Conservation (phyloP, 2,888 invertebrate species). For the Orchesellides sinensis region DNA sequence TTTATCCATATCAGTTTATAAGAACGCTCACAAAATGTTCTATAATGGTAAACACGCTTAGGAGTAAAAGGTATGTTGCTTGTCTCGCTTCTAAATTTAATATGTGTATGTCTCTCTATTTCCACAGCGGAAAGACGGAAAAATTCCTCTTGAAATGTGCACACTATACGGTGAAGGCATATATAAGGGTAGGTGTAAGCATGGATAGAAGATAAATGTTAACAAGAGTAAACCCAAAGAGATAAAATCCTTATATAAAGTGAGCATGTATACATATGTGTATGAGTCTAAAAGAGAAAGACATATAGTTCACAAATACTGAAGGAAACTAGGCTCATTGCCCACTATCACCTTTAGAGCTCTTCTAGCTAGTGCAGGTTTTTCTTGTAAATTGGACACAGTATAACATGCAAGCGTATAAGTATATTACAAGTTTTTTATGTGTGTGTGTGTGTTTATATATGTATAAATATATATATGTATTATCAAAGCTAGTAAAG, state of each 20-base stretch:
- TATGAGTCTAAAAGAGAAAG: constrained; percentile 2
- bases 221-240: constrained; percentile 35
- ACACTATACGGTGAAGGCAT: no score
- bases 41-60: constrained; percentile 3
- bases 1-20: constrained; percentile 1
- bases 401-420: constrained; percentile 1
- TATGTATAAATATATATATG: no score
- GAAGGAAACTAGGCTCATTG: constrained; percentile 57
- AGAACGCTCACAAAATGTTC: not conserved
- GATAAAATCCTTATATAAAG: not conserved
- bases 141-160: constrained; percentile 31
- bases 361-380: constrained; percentile 29
- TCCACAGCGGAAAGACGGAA: not conserved
- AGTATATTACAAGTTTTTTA: not conserved
- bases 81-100: constrained; percentile 34
- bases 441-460: constrained; percentile 19
- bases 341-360: constrained; percentile 57
- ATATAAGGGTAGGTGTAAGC: constrained; percentile 14
- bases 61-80: constrained; percentile 22
- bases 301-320: constrained; percentile 40
- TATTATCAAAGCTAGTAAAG: no score
- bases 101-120: not conserved
- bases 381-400: constrained; percentile 19
- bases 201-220: constrained; percentile 49
- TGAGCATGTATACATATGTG: not conserved